A percentile compares a stretch with the other conserved stretches of the same genome.
Evolutionary conservation across 2,797 vertebrate species (phyloP).

Genomic region (Toxotes lorentzi): DNA sequence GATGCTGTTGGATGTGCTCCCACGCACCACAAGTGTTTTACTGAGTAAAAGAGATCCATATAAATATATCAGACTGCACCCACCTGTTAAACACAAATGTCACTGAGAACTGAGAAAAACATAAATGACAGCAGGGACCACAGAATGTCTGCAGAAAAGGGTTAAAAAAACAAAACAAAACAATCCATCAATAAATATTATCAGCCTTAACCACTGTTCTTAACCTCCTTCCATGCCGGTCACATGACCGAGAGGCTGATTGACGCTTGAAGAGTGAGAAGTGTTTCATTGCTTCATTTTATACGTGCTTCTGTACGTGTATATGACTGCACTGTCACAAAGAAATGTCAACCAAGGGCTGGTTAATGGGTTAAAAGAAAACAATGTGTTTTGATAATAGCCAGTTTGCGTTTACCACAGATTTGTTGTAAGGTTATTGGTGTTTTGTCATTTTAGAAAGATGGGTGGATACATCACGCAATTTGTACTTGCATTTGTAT

Average conservation of each 20-base stretch:
- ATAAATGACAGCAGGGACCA: constrained; percentile 1
- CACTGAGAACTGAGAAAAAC: not conserved
- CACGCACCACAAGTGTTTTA: constrained; percentile 10
- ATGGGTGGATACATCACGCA: not conserved
- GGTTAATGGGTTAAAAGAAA: not conserved
- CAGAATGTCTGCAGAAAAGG: not conserved
- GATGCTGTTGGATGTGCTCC: constrained; percentile 18
- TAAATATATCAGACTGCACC: constrained; percentile 43
- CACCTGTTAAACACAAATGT: constrained; percentile 33
- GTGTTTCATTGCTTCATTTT: not conserved
- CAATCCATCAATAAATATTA: not conserved
- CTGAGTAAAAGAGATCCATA: constrained; percentile 37
- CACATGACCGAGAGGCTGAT: too few relatives aligned
- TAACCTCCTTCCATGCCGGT: not conserved
- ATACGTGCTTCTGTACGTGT: not conserved
- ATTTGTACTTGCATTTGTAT: not conserved
- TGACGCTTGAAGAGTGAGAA: not conserved
- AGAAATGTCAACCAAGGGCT: not conserved
- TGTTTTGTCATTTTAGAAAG: not conserved
- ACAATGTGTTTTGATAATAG: not conserved
- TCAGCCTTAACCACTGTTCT: too few relatives aligned
- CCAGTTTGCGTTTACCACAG: not conserved
- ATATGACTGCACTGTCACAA: not conserved
- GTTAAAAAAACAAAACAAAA: not conserved
- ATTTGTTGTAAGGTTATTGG: not conserved